A percentile compares a stretch with the other conserved stretches of the same genome.
These are phyloP conservation scores for Ariolimax columbianus DNA, from an alignment of 2,888 invertebrate genomes.

Conservation along the genomic window DNA sequence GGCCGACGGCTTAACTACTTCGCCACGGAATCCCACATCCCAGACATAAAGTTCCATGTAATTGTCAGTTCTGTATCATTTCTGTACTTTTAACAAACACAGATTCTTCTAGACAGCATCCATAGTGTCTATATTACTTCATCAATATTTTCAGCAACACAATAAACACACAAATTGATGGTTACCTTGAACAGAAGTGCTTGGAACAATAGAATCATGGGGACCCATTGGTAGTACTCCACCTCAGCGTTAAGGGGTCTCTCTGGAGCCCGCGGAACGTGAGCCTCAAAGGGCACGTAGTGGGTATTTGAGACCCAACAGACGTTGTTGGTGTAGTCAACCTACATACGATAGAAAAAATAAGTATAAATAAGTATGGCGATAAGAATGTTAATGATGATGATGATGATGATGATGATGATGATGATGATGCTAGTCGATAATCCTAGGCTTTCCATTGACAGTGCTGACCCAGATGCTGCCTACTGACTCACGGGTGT, in stretches of 20 bases:
- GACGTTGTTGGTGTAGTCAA: constrained; percentile 72
- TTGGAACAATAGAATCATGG: constrained; percentile 78
- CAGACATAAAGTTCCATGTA: no score
- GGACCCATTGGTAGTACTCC: constrained; percentile 75
- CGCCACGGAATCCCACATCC: no score
- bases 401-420: background rate
- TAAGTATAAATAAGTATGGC: background rate
- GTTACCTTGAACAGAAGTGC: constrained; percentile 61
- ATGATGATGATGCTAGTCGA: no score
- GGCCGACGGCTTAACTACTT: no score
- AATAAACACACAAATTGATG: background rate
- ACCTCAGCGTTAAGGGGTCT: constrained; percentile 61
- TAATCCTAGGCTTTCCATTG: no score
- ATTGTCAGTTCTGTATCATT: no score
- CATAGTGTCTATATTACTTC: no score
- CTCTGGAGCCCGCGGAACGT: constrained; percentile 60
- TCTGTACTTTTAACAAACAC: no score
- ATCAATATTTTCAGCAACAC: background rate
- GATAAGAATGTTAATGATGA: background rate
- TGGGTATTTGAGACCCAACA: constrained; percentile 75
- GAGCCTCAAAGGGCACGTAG: constrained; percentile 67
- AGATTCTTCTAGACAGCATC: no score
- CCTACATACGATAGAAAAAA: constrained; percentile 12
- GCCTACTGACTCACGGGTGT: no score
- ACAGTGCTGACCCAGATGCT: no score